A percentile compares a stretch with the other conserved stretches of the same genome.
Evolutionary conservation across 2,888 invertebrate genomes (phyloP).

Genomic region (Nebria brevicollis): DNA sequence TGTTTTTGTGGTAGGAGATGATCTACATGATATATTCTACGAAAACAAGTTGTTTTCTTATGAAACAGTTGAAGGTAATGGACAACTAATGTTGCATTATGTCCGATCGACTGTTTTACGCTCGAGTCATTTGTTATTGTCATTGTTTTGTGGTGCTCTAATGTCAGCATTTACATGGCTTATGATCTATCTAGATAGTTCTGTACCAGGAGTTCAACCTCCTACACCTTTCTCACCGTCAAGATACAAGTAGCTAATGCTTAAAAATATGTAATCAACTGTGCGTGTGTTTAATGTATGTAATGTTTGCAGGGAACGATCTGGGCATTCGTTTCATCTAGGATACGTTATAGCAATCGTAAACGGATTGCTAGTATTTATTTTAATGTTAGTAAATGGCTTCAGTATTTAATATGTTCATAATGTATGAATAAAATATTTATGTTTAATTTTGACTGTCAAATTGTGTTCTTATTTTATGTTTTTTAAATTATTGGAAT

Average conservation of each 20-base stretch:
- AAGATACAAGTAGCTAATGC: conserved; percentile 62
- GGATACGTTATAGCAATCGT: conserved; percentile 65
- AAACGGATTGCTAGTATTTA: conserved; percentile 63
- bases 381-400: conserved; percentile 57
- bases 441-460: neutral
- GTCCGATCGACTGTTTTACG: conserved; percentile 57
- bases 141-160: conserved; percentile 63
- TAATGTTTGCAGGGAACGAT: conserved; percentile 56
- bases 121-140: conserved; percentile 59
- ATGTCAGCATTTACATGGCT: conserved; percentile 68
- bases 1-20: conserved; percentile 52
- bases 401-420: neutral
- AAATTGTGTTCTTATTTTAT: neutral
- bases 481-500: conserved; percentile 2
- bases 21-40: conserved; percentile 52
- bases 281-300: conserved; percentile 14
- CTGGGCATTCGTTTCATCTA: conserved; percentile 62
- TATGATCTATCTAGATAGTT: conserved; percentile 71
- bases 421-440: neutral
- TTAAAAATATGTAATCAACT: neutral
- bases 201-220: conserved; percentile 69
- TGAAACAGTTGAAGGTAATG: conserved; percentile 57
- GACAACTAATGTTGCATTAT: conserved; percentile 57
- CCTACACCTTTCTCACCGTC: conserved; percentile 68
- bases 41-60: conserved; percentile 57